Evolutionary conservation across 1,140 invertebrate genomes (phyloP).

Genomic region (Aphelinus atriplicis): DNA sequence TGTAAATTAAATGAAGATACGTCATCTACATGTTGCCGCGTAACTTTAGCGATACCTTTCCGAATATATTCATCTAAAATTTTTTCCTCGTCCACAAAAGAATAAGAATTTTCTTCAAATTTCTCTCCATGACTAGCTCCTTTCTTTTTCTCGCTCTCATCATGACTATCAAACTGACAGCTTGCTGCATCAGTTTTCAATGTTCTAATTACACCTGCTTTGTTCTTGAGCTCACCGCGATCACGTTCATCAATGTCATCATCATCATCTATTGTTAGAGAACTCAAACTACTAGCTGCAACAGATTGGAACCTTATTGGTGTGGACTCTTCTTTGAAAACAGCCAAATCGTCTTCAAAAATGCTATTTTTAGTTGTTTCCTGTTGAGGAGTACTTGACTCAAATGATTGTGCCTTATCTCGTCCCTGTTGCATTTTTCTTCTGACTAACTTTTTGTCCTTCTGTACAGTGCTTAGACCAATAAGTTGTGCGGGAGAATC

Average conservation of each 20-base stretch:
- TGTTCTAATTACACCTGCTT: constrained; percentile 21
- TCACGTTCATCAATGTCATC: constrained; percentile 29
- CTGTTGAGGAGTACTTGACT: constrained; percentile 5
- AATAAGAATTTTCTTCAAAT: constrained; percentile 33
- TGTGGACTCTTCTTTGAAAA: constrained; percentile 87
- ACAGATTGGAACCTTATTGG: constrained; percentile 78
- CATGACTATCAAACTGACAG: not conserved
- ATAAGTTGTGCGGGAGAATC: constrained; percentile 91
- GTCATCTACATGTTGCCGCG: constrained; percentile 45
- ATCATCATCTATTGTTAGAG: constrained; percentile 78
- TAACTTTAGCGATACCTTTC: constrained; percentile 70
- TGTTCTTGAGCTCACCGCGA: constrained; percentile 5
- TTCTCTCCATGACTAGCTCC: constrained; percentile 62
- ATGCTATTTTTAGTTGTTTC: constrained; percentile 65
- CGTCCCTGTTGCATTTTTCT: constrained; percentile 22
- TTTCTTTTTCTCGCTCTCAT: constrained; percentile 18
- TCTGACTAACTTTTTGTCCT: constrained; percentile 11
- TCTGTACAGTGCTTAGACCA: constrained; percentile 67
- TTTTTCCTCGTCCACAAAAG: constrained; percentile 70
- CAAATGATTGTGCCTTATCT: constrained; percentile 20
- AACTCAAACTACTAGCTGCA: constrained; percentile 83
- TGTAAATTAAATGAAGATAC: constrained; percentile 64
- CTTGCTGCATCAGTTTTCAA: constrained; percentile 10
- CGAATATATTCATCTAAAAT: constrained; percentile 75
- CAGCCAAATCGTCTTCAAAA: constrained; percentile 80